Evolutionary conservation across 2,797 vertebrate species (phyloP), one percentile per base, ranked within the genome.

Genomic region (Rhadinocentrus ornatus): DNA sequence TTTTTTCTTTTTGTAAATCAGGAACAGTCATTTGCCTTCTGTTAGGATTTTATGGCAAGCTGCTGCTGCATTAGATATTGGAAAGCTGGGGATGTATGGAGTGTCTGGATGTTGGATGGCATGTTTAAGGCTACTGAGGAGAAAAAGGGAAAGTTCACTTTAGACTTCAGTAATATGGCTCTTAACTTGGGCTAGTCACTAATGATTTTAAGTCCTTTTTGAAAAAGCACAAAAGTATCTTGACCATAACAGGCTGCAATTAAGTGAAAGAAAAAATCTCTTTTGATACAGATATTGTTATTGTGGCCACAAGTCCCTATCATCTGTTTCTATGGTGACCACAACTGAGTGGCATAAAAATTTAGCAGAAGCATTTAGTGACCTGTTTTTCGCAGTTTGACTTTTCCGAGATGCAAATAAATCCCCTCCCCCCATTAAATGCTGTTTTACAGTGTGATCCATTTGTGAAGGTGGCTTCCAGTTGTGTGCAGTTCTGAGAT

Each of bases 241-340:
- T n/a, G 2, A 3, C 37, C 20, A 27, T 39, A 16, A 46, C 6
- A 62, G 41, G 27, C 34, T 13, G 29, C 26, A 24, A 52, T 0
- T n/a, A 31, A 11, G 2, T 24, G 63, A n/a, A 57, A 66, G 69
- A n/a, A 56, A 58, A 74, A 69, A 75, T 68, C 63, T 69, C 12
- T 86, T 90, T 80, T 76, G 75, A 83, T 73, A 80, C 64, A 71
- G 83, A 84, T 79, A 74, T 68, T 61, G 71, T 69, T 86, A 78
- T 91, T 89, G 89, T 87, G 80, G 88, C 78, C 83, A 91, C 81
- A 88, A 91, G 84, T 92, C 88, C 88, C 91, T 77, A 86, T 94
- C 87, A 94, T 93, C 89, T 90, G 95, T 95, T 95, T 94, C 94
- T 94, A 95, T 95, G 94, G 95, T 92, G 93, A 95, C 94, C 92